Evolutionary conservation across 1,140 invertebrate genomes (phyloP).

Genomic region (Eufriesea mexicana): DNA sequence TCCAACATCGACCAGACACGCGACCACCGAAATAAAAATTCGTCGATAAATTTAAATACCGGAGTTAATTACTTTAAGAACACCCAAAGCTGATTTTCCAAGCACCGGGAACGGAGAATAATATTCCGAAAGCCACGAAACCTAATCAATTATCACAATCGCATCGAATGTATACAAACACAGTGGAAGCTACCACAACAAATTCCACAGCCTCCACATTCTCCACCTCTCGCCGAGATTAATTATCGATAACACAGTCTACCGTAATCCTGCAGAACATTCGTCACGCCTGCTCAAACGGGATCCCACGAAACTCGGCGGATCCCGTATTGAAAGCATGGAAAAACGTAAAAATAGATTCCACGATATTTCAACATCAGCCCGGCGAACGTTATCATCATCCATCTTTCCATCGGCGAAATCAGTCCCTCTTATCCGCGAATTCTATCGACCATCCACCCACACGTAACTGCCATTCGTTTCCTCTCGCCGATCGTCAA

Average conservation of each 20-base stretch:
- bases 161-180: too few relatives aligned
- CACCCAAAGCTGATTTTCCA: too few relatives aligned
- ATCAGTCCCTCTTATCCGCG: slow-evolving; percentile 4
- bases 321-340: neutral
- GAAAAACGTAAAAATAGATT: neutral
- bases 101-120: too few relatives aligned
- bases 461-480: slow-evolving; percentile 19
- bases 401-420: neutral
- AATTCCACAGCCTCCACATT: too few relatives aligned
- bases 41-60: too few relatives aligned
- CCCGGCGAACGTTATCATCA: neutral
- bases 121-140: too few relatives aligned
- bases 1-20: too few relatives aligned
- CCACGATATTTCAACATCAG: neutral
- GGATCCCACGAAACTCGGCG: too few relatives aligned
- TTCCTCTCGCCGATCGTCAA: slow-evolving; percentile 23
- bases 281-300: neutral
- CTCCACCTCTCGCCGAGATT: neutral
- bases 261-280: neutral
- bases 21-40: too few relatives aligned
- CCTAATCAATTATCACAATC: too few relatives aligned
- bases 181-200: too few relatives aligned
- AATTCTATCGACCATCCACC: neutral
- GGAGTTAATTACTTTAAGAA: too few relatives aligned
- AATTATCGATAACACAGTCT: neutral